Conservation (phyloP, 2,113 vertebrate genomes). For the Channa maculata region DNA sequence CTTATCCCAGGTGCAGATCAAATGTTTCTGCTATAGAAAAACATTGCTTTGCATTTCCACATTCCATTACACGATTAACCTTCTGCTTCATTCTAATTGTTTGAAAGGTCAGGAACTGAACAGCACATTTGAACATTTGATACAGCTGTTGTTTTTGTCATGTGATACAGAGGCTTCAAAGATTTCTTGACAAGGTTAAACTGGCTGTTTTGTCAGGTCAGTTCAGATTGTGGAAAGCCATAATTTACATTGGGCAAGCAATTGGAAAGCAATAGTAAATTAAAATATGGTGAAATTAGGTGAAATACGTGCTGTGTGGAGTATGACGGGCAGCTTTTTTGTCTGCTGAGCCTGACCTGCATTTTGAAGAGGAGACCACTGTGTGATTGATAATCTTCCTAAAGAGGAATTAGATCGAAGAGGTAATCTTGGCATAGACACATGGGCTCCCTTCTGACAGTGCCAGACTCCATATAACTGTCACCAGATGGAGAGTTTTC, state of each 20-base stretch:
- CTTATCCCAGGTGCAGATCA: conserved; percentile 67
- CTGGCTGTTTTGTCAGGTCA: conserved; percentile 32
- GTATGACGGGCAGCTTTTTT: not conserved
- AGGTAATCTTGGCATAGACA: conserved; percentile 33
- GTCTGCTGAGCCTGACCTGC: conserved; percentile 31
- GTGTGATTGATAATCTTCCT: conserved; percentile 50
- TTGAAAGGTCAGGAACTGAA: conserved; percentile 33
- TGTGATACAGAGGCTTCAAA: conserved; percentile 32
- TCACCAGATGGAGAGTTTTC: conserved; percentile 39
- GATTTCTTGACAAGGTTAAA: conserved; percentile 51
- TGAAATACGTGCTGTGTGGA: conserved; percentile 19
- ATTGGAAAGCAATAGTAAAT: not conserved
- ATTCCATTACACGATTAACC: conserved; percentile 63
- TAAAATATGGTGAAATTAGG: not conserved
- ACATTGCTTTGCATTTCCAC: conserved; percentile 55
- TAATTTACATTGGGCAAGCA: not conserved
- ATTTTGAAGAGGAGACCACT: conserved; percentile 11
- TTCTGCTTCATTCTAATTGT: conserved; percentile 35
- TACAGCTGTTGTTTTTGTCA: conserved; percentile 50
- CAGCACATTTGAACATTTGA: conserved; percentile 36
- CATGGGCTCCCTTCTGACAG: conserved; percentile 40
- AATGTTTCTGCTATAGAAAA: conserved; percentile 57
- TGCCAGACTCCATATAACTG: conserved; percentile 36
- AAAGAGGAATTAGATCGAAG: conserved; percentile 32
- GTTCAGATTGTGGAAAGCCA: conserved; percentile 10